Percentiles rank a stretch among this genome's conserved stretches.
Evolutionary conservation across 1,140 invertebrate species (phyloP).

Genomic region (Cataglyphis hispanica): DNA sequence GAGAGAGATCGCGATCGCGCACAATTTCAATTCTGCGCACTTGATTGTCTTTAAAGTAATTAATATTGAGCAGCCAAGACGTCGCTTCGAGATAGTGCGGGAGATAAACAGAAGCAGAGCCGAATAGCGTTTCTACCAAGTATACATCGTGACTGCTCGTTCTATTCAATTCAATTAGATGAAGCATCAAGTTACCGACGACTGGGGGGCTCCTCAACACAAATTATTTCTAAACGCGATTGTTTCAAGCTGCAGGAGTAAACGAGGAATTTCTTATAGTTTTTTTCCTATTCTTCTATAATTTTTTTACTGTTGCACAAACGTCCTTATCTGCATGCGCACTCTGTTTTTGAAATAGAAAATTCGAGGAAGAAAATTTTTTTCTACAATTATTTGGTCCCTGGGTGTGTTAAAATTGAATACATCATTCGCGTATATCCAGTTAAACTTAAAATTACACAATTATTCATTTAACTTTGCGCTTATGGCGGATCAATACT

Average conservation of each 20-base stretch:
- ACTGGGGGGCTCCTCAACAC: background rate
- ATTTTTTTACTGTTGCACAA: too few species aligned
- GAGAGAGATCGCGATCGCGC: slow-evolving; percentile 18
- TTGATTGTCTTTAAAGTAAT: slow-evolving; percentile 58
- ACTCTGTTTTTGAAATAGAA: background rate
- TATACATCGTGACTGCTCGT: slow-evolving; percentile 10
- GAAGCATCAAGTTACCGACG: background rate
- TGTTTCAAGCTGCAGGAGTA: background rate
- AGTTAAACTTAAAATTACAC: background rate
- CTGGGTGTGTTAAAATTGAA: background rate
- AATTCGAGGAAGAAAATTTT: background rate
- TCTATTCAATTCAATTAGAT: slow-evolving; percentile 45
- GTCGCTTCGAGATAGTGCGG: slow-evolving; percentile 24
- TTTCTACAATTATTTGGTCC: background rate
- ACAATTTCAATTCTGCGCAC: slow-evolving; percentile 22
- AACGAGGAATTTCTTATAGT: background rate
- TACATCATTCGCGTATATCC: background rate
- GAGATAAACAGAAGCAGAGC: slow-evolving; percentile 31
- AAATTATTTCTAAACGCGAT: background rate
- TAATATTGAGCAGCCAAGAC: slow-evolving; percentile 28
- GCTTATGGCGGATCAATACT: background rate
- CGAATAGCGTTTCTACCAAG: slow-evolving; percentile 1
- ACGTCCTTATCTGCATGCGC: too few species aligned
- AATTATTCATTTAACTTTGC: slow-evolving; percentile 3
- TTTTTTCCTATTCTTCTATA: background rate